These are phyloP conservation scores for Todiramphus saurophagus DNA, from an alignment of 2,113 vertebrate genomes.

Conservation along the genomic window DNA sequence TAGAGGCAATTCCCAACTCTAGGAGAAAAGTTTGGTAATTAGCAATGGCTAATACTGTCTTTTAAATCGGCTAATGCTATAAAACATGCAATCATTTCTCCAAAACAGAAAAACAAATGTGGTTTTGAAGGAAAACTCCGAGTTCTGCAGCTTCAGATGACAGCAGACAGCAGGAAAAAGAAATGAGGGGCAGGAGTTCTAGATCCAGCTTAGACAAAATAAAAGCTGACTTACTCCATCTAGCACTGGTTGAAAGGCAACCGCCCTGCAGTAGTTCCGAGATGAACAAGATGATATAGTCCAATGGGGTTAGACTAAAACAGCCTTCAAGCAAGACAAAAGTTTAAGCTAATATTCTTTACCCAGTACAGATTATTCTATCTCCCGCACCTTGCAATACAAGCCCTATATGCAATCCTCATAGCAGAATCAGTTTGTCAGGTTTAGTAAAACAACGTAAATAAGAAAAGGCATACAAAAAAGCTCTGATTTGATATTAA, in stretches of 20 bases:
- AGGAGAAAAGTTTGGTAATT: not conserved
- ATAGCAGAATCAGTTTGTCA: conserved; percentile 55
- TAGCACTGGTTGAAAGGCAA: conserved; percentile 18
- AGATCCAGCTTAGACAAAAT: not conserved
- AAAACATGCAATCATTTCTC: not conserved
- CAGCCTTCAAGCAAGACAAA: not conserved
- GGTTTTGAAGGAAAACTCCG: not conserved
- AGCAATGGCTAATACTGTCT: not conserved
- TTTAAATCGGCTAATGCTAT: not conserved
- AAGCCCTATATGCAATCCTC: not conserved
- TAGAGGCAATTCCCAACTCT: not conserved
- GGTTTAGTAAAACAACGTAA: conserved; percentile 40
- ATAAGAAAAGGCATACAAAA: conserved; percentile 4
- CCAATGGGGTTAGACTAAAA: conserved; percentile 9
- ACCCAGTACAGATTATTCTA: not conserved
- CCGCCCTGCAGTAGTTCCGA: not conserved
- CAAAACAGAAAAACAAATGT: not conserved
- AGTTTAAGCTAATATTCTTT: conserved; percentile 54
- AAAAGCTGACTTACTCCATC: conserved; percentile 36
- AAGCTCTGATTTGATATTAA: conserved; percentile 48
- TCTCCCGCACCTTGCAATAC: not conserved
- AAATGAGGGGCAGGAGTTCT: not conserved
- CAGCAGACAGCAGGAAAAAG: not conserved
- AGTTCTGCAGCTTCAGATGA: not conserved
- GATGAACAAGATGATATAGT: not conserved